These are phyloP conservation scores for Mormyrus iriodes DNA, from an alignment of 2,113 vertebrate genomes.

Conservation along the genomic window DNA sequence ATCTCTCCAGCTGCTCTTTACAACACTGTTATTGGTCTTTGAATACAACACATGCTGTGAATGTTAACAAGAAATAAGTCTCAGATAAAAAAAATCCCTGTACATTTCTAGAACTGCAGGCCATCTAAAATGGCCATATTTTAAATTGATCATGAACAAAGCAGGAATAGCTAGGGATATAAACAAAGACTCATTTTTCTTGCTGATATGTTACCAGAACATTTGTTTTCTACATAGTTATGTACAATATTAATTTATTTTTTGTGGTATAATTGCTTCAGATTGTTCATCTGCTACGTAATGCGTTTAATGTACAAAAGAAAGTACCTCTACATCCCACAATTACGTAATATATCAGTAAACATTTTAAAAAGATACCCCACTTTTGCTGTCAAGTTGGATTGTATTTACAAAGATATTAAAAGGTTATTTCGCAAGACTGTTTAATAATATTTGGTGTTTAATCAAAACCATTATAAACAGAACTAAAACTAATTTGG, in stretches of 20 bases:
- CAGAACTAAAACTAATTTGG: background rate
- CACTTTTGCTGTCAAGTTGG: background rate
- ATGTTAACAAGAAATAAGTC: slow-evolving; percentile 30
- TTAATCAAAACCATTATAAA: background rate
- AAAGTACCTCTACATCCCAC: background rate
- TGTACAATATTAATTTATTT: background rate
- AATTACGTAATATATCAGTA: background rate
- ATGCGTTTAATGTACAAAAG: background rate
- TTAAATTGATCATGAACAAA: background rate
- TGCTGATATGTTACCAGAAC: background rate
- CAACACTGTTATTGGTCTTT: slow-evolving; percentile 18
- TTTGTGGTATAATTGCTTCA: background rate
- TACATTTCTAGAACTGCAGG: slow-evolving; percentile 21
- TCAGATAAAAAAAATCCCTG: background rate
- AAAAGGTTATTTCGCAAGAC: background rate
- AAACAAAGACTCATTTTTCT: background rate
- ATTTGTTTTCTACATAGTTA: background rate
- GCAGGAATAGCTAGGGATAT: background rate
- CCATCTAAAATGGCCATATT: slow-evolving; percentile 24
- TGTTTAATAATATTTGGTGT: background rate
- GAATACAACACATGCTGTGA: slow-evolving; percentile 11
- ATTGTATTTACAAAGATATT: background rate
- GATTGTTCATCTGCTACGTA: background rate
- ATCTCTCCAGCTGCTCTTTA: slow-evolving; percentile 18
- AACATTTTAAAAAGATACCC: background rate